These are phyloP conservation scores for Pristiophorus japonicus DNA, from an alignment of 2,113 vertebrate species.

Conservation along the genomic window DNA sequence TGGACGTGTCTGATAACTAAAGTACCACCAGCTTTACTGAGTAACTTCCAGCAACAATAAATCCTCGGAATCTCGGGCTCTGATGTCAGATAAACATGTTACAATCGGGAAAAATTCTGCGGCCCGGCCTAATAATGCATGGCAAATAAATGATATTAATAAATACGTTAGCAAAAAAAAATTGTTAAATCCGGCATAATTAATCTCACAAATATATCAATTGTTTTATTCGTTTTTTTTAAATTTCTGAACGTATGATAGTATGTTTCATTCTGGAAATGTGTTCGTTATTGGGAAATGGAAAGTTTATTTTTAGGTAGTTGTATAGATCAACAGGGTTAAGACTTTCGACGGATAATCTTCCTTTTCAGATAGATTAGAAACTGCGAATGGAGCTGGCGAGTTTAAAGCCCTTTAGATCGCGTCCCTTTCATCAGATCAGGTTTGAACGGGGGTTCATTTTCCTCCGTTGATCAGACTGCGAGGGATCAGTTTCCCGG, in stretches of 20 bases:
- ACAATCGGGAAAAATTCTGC: not conserved
- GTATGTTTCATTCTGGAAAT: not conserved
- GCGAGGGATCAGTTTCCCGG: too few relatives aligned
- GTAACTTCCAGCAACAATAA: not conserved
- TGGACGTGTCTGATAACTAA: not conserved
- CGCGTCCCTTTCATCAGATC: not conserved
- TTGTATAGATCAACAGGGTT: not conserved
- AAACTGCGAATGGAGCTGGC: not conserved
- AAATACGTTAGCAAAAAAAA: not conserved
- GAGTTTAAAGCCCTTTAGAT: not conserved
- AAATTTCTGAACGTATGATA: not conserved
- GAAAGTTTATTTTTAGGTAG: not conserved
- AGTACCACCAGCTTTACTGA: not conserved
- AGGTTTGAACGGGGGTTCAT: not conserved
- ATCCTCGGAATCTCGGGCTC: not conserved
- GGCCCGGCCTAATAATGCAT: not conserved
- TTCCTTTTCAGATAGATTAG: not conserved
- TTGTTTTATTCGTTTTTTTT: constrained; percentile 42
- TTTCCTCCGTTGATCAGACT: too few relatives aligned
- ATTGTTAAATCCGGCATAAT: not conserved
- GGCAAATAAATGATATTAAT: too few relatives aligned
- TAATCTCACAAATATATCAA: constrained; percentile 24
- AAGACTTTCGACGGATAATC: not conserved
- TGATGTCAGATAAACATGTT: not conserved
- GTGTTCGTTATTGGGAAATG: not conserved